phyloP scores from a whole-genome alignment of 2,888 invertebrate genomes.

The Xestoiulus laeticollis region DNA sequence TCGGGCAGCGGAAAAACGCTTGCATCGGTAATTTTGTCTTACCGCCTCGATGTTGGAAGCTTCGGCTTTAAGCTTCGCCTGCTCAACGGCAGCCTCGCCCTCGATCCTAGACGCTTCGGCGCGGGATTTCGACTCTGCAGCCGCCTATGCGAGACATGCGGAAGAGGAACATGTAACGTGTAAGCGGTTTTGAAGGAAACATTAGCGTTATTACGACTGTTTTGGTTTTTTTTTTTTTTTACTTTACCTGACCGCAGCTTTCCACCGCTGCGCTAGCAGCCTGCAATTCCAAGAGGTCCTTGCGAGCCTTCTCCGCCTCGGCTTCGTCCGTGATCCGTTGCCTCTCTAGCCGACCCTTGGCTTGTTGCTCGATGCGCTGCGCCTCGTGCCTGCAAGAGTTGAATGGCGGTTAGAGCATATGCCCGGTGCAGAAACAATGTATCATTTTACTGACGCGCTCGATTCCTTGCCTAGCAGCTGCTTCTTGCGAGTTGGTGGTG shows the following conservation, averaged over 20 bases:
- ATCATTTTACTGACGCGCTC: not conserved
- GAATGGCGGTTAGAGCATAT: too few relatives aligned
- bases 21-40: slow-evolving; percentile 59
- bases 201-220: not conserved
- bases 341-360: slow-evolving; percentile 66
- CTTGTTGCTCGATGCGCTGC: slow-evolving; percentile 67
- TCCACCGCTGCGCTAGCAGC: slow-evolving; percentile 66
- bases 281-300: slow-evolving; percentile 65
- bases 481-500: slow-evolving; percentile 68
- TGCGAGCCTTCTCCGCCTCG: slow-evolving; percentile 66
- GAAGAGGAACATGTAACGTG: slow-evolving; percentile 54
- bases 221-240: too few relatives aligned
- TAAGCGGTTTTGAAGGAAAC: not conserved
- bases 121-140: slow-evolving; percentile 67
- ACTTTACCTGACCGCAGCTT: slow-evolving; percentile 64
- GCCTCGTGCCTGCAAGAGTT: slow-evolving; percentile 65
- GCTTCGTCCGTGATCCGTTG: slow-evolving; percentile 67
- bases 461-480: slow-evolving; percentile 64
- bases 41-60: slow-evolving; percentile 67
- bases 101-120: slow-evolving; percentile 67
- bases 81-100: slow-evolving; percentile 67
- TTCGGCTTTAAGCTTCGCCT: slow-evolving; percentile 66
- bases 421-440: too few relatives aligned
- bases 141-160: slow-evolving; percentile 64
- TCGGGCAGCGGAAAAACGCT: not conserved